These are phyloP conservation scores for Holacanthus passer DNA, from an alignment of 2,113 vertebrate species.

Conservation along the genomic window DNA sequence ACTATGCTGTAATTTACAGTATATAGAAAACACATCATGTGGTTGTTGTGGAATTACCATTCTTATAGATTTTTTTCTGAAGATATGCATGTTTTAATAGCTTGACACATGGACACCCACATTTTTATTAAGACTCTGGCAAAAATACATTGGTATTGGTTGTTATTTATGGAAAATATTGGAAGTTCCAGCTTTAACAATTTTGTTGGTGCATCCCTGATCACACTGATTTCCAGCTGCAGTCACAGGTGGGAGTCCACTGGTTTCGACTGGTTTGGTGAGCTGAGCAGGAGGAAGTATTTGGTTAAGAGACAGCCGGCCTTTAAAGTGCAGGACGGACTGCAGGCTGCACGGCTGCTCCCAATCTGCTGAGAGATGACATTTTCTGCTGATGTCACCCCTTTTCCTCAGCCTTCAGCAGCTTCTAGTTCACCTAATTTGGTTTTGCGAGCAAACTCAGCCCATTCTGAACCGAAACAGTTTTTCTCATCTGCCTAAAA, in stretches of 20 bases:
- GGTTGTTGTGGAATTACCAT: no score
- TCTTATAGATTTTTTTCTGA: not conserved
- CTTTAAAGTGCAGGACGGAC: slow-evolving; percentile 21
- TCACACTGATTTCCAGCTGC: not conserved
- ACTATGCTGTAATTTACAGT: not conserved
- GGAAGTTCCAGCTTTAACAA: not conserved
- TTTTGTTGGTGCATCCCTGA: not conserved
- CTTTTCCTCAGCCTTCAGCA: slow-evolving; percentile 43
- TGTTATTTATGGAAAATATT: not conserved
- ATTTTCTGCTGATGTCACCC: slow-evolving; percentile 70
- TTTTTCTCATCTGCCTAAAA: slow-evolving; percentile 17
- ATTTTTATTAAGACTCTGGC: not conserved
- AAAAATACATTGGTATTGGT: not conserved
- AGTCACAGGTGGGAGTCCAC: not conserved
- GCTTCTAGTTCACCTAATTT: slow-evolving; percentile 42
- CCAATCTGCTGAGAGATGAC: slow-evolving; percentile 59
- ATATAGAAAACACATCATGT: not conserved
- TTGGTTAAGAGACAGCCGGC: slow-evolving; percentile 22
- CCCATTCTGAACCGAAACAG: not conserved
- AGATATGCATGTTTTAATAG: not conserved
- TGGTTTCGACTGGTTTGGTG: not conserved
- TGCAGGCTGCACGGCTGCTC: slow-evolving; percentile 32
- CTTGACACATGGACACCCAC: not conserved
- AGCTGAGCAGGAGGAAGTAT: slow-evolving; percentile 13
- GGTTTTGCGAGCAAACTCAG: slow-evolving; percentile 52